Base-by-base conservation (phyloP, 2,797 vertebrate genomes). In the Meriones psammophilus region DNA sequence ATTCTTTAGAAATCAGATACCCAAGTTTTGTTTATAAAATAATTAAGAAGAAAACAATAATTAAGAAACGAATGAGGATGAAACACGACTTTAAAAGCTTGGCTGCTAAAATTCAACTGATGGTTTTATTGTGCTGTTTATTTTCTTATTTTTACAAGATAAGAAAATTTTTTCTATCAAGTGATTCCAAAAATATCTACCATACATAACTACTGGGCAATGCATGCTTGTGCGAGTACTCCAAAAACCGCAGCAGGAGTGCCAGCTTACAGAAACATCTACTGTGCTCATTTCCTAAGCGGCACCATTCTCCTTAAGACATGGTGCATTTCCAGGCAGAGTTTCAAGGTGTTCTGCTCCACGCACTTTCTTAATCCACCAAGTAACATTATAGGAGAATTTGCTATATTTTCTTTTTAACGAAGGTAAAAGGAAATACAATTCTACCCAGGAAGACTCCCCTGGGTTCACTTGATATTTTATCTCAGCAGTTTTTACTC, bases 381-480 rank as follows among this genome's bases (percentile, higher is more conserved):
- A 87, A 62, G 20, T 79, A 79, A 39, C 50, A 91, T 56, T 18
- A 74, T 6, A 33, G 20, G 69, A 5, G 12, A 91, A 36, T 66
- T 88, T 83, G 94, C 42, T 76, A 0, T 74, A 74, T 64, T 91
- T 73, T 46, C 22, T 93, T 94, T 88, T 33, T 39, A 92, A 69
- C 68, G 42, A 91, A 97, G 79, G 36, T 62, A 84, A 96, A 96
- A 93, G 94, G 8, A 92, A 88, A 93, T 10, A 86, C 58, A 81
- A 74, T 91, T 68, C 60, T 93, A 22, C 4, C 68, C 39, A 0
- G 14, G 22, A 87, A 93, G 5, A 9, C 1, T 12, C 1, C 7
- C 80, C 60, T 80, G 33, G 2, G 76, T 83, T 79, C n/a, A 71
- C 58, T n/a, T 79, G 69, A 26, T 85, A 92, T 92, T 85, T 89